Evolutionary conservation across 2,113 vertebrate genomes (phyloP), one percentile per base, ranked within the genome.

Genomic region (Spheniscus mendiculus): DNA sequence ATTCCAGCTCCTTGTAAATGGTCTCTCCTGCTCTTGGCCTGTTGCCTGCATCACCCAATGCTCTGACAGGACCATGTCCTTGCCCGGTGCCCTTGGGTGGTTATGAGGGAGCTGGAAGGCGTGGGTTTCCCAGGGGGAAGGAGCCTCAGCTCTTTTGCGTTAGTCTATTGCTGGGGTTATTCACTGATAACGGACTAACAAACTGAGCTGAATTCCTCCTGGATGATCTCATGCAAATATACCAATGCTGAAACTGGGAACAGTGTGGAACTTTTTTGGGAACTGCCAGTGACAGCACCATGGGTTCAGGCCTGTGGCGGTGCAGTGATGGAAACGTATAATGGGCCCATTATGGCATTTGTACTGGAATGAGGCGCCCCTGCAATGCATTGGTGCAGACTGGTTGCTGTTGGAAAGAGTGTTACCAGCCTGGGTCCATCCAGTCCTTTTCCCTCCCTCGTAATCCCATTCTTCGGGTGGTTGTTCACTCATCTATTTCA

Each of bases 361-460:
- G 9, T 45, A 42, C 56, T 50, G 83, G 29, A 59, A 55, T 26
- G n/a, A 55, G n/a, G 20, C 16, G 58, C 16, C 25, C 9, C 29
- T 6, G 21, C 45, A 67, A 62, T 2, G 5, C 16, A 25, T 32
- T 0, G 0, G 26, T 74, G 19, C 42, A 44, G 36, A 16, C 16
- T 32, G 70, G 25, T 34, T 81, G 55, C n/a, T 72, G 20, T 36
- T 62, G 50, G 32, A 65, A 77, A 66, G 13, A 0, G 0, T 13
- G 44, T 42, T 32, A 59, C 27, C 21, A 67, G 53, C 25, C 67
- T 52, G 15, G 7, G 23, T 52, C 27, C 27, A 34, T 72, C 23
- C 45, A 42, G 29, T 30, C 42, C 26, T 82, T 82, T 52, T 42
- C 50, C 16, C 8, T 61, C 15, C 25, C 36, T 74, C 0, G 0